A percentile compares a stretch with the other conserved stretches of the same genome.
Conservation (phyloP, 1,140 invertebrate species). For the Eciton burchellii region DNA sequence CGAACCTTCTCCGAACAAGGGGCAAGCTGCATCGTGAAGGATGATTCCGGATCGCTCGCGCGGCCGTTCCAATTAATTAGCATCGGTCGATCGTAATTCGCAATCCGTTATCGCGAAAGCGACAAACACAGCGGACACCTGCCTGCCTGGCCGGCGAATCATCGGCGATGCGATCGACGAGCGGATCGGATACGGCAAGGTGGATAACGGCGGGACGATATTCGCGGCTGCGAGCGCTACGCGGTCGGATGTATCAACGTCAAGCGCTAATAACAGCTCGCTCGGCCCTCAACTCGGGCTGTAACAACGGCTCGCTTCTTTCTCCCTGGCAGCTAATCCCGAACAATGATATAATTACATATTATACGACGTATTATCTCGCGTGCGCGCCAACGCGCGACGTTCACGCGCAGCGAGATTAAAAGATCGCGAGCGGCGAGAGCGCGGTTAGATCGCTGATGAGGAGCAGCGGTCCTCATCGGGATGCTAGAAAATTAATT, state of each 20-base stretch:
- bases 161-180: constrained; percentile 27
- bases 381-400: constrained; percentile 73
- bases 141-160: constrained; percentile 31
- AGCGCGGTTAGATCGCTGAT: too few species aligned
- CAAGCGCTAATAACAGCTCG: constrained; percentile 82
- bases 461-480: background rate
- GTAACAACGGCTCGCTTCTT: constrained; percentile 54
- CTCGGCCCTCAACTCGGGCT: constrained; percentile 65
- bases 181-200: constrained; percentile 17
- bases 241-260: constrained; percentile 81
- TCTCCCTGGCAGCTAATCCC: constrained; percentile 77
- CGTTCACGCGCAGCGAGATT: constrained; percentile 7
- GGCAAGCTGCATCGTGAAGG: constrained; percentile 3
- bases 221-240: constrained; percentile 46
- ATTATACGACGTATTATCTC: constrained; percentile 80
- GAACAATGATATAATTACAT: constrained; percentile 85
- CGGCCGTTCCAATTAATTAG: constrained; percentile 35
- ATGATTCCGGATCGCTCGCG: background rate
- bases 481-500: constrained; percentile 22
- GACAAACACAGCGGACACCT: constrained; percentile 27
- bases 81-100: background rate
- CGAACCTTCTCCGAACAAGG: too few species aligned
- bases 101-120: constrained; percentile 11
- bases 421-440: background rate
- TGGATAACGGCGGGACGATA: constrained; percentile 21